These are phyloP conservation scores for Bradypus variegatus DNA, from an alignment of 2,797 vertebrate genomes.

Conservation along the genomic window DNA sequence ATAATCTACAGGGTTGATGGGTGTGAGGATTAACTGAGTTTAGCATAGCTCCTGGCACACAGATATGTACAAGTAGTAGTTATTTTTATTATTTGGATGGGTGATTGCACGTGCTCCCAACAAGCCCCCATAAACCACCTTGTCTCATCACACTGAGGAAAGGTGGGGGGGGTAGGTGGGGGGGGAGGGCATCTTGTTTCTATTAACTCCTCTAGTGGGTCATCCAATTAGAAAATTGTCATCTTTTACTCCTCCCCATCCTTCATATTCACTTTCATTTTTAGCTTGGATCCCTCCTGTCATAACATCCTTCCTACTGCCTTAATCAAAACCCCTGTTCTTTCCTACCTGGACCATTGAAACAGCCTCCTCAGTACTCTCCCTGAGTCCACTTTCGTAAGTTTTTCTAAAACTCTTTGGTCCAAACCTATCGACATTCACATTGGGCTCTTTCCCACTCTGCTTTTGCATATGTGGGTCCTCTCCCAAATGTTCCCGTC, in stretches of 20 bases:
- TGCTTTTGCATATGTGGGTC: not conserved
- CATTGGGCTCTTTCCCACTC: not conserved
- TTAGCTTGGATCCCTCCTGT: not conserved
- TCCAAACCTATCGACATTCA: not conserved
- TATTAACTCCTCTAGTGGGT: not conserved
- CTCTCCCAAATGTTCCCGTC: not conserved
- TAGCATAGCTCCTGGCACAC: not conserved
- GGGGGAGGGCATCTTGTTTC: not conserved
- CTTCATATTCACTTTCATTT: not conserved
- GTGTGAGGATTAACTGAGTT: not conserved
- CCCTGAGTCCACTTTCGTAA: not conserved
- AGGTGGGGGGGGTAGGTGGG: no score
- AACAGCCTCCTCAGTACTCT: not conserved
- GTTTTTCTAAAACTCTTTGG: not conserved
- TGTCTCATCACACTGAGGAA: not conserved
- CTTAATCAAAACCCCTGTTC: not conserved
- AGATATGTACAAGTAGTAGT: not conserved
- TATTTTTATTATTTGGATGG: not conserved
- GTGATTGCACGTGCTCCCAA: not conserved
- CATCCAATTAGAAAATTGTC: not conserved
- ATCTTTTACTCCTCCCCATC: not conserved
- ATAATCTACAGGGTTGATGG: not conserved
- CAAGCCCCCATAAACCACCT: not conserved
- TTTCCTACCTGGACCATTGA: not conserved
- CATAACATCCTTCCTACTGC: not conserved